Evolutionary conservation across 2,113 vertebrate species (phyloP), one percentile per base, ranked within the genome.

Genomic region (Sporophila hypoxantha): DNA sequence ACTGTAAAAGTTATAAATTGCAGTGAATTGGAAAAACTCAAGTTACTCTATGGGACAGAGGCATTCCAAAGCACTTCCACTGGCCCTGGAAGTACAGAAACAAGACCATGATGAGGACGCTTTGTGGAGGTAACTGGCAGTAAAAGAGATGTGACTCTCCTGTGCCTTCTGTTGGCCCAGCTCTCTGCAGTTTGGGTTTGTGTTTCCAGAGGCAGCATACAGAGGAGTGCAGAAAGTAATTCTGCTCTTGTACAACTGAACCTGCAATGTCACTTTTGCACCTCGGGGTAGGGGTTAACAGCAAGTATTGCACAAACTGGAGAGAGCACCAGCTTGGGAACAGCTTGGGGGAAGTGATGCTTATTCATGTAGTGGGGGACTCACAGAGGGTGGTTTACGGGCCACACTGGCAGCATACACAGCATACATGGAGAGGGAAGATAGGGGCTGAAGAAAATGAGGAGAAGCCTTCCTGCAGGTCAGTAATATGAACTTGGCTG

Each of bases 321-420:
- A 74, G 60, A 81, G 34, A 65, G 8, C 39, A 61, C 27, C 5
- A 12, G 36, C 53, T 34, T 0, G 3, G 27, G 34, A 62, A 68
- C n/a, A 41, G 26, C 17, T 1, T 21, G 7, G 12, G 7, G 19
- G 13, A 27, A 76, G 41, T 21, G 47, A 44, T 87, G 53, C 36
- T 59, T 27, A 12, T 76, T 57, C 36, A 4, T 16, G 37, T 23
- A 17, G 12, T 9, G 14, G 4, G 12, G 2, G 8, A 5, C 10
- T 41, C 21, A 6, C 0, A 17, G 8, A 0, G 9, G 17, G 9
- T 41, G 26, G 34, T 8, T 70, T 41, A 61, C 36, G 44, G 39
- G 41, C n/a, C 30, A 20, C 0, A 1, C 39, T 74, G 61, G 30
- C 55, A 73, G 26, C n/a, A 27, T 4, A 22, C 5, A n/a, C 2